Conservation (phyloP, 1,140 invertebrate species). For the Aporrectodea caliginosa region DNA sequence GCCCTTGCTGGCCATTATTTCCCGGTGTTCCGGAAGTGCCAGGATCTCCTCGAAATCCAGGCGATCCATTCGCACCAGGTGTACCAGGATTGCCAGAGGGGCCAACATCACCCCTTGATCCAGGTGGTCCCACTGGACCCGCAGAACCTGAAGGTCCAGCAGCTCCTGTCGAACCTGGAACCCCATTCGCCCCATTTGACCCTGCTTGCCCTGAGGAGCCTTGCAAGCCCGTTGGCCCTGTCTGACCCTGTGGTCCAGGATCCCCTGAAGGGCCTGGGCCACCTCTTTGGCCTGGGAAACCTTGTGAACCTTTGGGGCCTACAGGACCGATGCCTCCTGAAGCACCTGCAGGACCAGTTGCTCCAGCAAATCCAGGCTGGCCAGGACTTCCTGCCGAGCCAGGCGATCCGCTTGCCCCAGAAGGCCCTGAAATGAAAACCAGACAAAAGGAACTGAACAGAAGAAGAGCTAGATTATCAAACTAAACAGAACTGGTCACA, state of each 20-base stretch:
- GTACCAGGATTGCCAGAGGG: conserved; percentile 13
- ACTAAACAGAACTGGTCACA: no score
- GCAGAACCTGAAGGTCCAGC: background rate
- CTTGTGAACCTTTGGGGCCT: conserved; percentile 11
- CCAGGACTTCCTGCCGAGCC: conserved; percentile 3
- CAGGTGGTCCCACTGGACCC: background rate
- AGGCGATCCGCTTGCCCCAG: background rate
- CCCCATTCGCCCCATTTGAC: background rate
- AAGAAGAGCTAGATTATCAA: no score
- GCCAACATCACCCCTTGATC: conserved; percentile 12
- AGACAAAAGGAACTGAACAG: no score
- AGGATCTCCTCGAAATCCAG: conserved; percentile 20
- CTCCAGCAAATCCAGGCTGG: conserved; percentile 9
- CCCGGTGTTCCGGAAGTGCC: conserved; percentile 9
- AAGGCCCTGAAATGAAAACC: background rate
- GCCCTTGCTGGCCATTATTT: background rate
- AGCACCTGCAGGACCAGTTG: conserved; percentile 8
- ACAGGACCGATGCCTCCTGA: background rate
- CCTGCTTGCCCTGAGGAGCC: conserved; percentile 12
- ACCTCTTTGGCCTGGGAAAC: conserved; percentile 1
- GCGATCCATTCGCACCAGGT: conserved; percentile 16
- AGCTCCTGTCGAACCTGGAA: conserved; percentile 1
- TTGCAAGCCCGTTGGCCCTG: background rate
- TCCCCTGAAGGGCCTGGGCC: background rate
- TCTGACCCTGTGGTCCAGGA: background rate